Conservation (phyloP, 2,113 vertebrate genomes). For the Oncorhynchus nerka region DNA sequence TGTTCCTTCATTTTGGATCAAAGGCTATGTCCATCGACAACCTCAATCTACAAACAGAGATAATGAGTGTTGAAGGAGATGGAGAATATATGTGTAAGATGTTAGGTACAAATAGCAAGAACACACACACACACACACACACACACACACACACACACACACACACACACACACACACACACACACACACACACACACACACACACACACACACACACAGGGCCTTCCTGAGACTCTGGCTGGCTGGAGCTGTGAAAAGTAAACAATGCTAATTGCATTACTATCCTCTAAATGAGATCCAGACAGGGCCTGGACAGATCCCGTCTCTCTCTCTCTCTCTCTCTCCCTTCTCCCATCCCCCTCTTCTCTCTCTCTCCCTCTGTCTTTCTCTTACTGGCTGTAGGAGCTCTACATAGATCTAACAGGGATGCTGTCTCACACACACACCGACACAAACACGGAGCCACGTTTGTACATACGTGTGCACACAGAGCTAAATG, state of each 20-base stretch:
- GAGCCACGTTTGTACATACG: too few relatives aligned
- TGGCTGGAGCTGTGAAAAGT: slow-evolving; percentile 75
- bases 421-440: too few relatives aligned
- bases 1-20: neutral
- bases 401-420: too few relatives aligned
- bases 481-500: too few relatives aligned
- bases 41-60: neutral
- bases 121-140: neutral
- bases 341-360: slow-evolving; percentile 13
- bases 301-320: slow-evolving; percentile 56
- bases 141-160: slow-evolving; percentile 8
- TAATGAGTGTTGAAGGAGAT: neutral
- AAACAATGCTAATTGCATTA: slow-evolving; percentile 81
- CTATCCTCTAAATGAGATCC: slow-evolving; percentile 73
- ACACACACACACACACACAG: slow-evolving; percentile 14
- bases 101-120: too few relatives aligned
- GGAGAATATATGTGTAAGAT: too few relatives aligned
- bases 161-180: slow-evolving; percentile 14
- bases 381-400: neutral
- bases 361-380: neutral
- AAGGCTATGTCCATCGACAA: neutral
- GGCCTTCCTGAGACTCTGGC: slow-evolving; percentile 21
- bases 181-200: slow-evolving; percentile 11
- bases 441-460: too few relatives aligned
- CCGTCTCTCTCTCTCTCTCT: slow-evolving; percentile 21